Evolutionary conservation across 1,140 invertebrate species (phyloP).

Genomic region (Triops cancriformis): DNA sequence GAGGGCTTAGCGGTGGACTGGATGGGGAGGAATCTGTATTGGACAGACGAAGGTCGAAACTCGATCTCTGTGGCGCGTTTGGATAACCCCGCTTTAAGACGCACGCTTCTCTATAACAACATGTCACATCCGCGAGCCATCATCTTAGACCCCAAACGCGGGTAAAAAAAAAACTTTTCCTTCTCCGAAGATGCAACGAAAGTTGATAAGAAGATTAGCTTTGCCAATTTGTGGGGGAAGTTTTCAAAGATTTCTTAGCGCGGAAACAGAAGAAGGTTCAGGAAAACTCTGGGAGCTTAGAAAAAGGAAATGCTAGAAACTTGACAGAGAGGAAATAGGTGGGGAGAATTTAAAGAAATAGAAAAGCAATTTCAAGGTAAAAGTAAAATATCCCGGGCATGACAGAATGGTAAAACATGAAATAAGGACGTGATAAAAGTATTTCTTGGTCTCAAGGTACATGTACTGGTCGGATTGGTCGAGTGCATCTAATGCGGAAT

Average conservation of each 20-base stretch:
- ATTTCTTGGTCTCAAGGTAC: constrained; percentile 31
- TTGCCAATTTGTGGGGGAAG: too few relatives aligned
- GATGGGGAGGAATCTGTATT: constrained; percentile 71
- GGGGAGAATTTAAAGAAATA: background rate
- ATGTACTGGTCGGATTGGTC: constrained; percentile 50
- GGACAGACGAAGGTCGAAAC: constrained; percentile 58
- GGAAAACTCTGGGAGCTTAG: background rate
- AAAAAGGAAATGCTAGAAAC: background rate
- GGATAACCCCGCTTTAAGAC: constrained; percentile 43
- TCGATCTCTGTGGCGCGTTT: constrained; percentile 54
- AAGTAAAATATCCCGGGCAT: background rate
- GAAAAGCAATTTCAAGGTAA: background rate
- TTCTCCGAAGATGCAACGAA: background rate
- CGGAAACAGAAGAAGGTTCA: too few relatives aligned
- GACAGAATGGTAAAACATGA: background rate
- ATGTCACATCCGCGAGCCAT: constrained; percentile 54
- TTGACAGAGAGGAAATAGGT: background rate
- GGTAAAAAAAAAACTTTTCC: constrained; percentile 34
- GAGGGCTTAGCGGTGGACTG: constrained; percentile 68
- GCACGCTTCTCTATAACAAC: constrained; percentile 46
- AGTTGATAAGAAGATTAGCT: background rate
- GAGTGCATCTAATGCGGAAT: constrained; percentile 20
- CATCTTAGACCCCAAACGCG: constrained; percentile 55
- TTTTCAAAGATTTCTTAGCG: too few relatives aligned
- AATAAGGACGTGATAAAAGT: background rate